Evolutionary conservation across 2,888 invertebrate species (phyloP).

Genomic region (Chouioia cunea): DNA sequence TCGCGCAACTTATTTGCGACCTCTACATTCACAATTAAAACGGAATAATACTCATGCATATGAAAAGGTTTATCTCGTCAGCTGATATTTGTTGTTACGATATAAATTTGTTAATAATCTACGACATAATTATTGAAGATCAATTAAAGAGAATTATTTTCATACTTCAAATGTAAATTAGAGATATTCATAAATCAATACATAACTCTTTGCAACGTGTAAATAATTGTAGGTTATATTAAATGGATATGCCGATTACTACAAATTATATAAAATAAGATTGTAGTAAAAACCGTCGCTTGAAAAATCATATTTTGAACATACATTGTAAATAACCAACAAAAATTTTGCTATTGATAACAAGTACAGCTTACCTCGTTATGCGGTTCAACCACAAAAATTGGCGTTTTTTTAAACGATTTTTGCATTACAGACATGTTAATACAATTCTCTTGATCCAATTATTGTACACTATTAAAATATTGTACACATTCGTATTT

Average conservation of each 20-base stretch:
- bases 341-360: not conserved
- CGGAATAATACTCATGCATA: no score
- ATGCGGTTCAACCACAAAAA: slow-evolving; percentile 84
- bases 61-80: no score
- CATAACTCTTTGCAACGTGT: not conserved
- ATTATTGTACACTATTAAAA: slow-evolving; percentile 18
- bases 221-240: slow-evolving; percentile 12
- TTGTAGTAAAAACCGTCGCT: not conserved
- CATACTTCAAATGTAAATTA: no score
- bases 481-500: slow-evolving; percentile 5
- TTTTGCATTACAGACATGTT: slow-evolving; percentile 61
- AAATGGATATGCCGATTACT: not conserved
- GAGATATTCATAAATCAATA: no score
- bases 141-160: no score
- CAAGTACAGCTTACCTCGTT: slow-evolving; percentile 72
- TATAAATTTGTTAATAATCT: no score
- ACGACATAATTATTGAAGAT: no score
- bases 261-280: not conserved
- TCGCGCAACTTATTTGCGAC: not conserved
- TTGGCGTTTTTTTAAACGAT: slow-evolving; percentile 77
- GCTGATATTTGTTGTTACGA: no score
- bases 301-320: not conserved
- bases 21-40: not conserved
- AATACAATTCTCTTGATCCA: no score
- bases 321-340: not conserved